Evolutionary conservation across 2,888 invertebrate species (phyloP), one percentile per base, ranked within the genome.

Genomic region (Andricus curvator): DNA sequence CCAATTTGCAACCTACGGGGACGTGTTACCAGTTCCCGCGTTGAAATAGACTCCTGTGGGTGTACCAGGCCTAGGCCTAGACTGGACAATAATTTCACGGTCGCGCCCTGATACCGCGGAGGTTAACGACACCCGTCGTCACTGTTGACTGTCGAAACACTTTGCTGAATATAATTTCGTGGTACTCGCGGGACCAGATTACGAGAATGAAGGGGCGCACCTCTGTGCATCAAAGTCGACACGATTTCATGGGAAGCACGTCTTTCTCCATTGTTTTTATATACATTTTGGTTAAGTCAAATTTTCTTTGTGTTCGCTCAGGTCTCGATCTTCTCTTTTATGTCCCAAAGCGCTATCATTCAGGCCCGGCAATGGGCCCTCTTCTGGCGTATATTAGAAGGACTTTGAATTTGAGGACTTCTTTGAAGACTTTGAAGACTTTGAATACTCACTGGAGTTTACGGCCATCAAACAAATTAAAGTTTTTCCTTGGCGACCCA

Each of bases 121-220:
- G 91, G 91, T 91, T 90, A 91, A 91, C 87, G 91, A 91, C 91
- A 91, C 90, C 74, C 86, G 84, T 79, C 70, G 51, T 83, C 76
- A 81, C 83, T 85, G 90, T 90, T 90, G 90, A 81, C 83, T 85
- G 90, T 90, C 90, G 90, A 90, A 91, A 91, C 87, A 87, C 87
- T 86, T 86, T 83, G 85, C 84, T 87, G 90, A 90, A 91, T 90
- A 89, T 90, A 87, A 88, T 90, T 90, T 89, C 84, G 88, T 85
- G 82, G 84, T 85, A 84, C 79, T 82, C 86, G 84, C 86, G 86
- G 82, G 82, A 82, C 83, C 86, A 81, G 81, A 82, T 83, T 86
- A 78, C 83, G 70, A 82, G 80, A 85, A 80, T 83, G 81, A 84
- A 83, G 83, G 82, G 77, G 78, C 48, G 15, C 68, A 81, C 80